These are phyloP conservation scores for Holothuria glaberrima DNA, from an alignment of 35 echinoderm and acorn worm species.

Conservation along the genomic window DNA sequence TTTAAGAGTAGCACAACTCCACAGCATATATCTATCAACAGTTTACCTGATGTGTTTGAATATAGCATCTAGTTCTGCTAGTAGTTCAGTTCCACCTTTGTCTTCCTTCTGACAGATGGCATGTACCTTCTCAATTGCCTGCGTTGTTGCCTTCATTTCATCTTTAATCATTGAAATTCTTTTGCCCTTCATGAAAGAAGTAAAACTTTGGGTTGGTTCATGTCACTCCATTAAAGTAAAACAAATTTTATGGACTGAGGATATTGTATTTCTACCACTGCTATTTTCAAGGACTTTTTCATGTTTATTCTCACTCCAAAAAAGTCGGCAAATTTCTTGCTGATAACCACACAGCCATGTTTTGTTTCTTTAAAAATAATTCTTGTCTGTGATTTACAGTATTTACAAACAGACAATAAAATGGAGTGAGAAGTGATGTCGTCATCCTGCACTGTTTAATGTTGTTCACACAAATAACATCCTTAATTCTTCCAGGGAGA, in stretches of 20 bases:
- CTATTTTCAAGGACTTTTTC: too few relatives aligned
- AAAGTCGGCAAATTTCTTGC: neutral
- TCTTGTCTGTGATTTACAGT: neutral
- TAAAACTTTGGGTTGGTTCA: neutral
- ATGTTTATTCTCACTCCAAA: too few relatives aligned
- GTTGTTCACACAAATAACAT: too few relatives aligned
- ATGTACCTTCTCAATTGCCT: slow-evolving; percentile 91
- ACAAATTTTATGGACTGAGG: neutral
- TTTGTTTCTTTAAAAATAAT: neutral
- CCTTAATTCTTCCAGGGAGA: too few relatives aligned
- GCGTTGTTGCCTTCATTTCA: slow-evolving; percentile 85
- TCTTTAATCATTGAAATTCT: slow-evolving; percentile 88
- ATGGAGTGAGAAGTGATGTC: neutral
- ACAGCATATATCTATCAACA: too few relatives aligned
- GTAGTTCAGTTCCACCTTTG: slow-evolving; percentile 85
- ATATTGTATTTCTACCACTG: too few relatives aligned
- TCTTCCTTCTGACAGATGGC: slow-evolving; percentile 80
- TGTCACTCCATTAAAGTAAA: neutral
- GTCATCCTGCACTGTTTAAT: too few relatives aligned
- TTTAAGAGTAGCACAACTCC: too few relatives aligned
- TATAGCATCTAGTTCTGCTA: slow-evolving; percentile 74
- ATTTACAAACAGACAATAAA: slow-evolving; percentile 1
- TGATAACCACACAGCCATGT: neutral
- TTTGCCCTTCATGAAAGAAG: slow-evolving; percentile 67
- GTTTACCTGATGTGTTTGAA: slow-evolving; percentile 93